These are phyloP conservation scores for Acrocephalus scirpaceus DNA, from an alignment of 2,797 vertebrate species.

Conservation along the genomic window DNA sequence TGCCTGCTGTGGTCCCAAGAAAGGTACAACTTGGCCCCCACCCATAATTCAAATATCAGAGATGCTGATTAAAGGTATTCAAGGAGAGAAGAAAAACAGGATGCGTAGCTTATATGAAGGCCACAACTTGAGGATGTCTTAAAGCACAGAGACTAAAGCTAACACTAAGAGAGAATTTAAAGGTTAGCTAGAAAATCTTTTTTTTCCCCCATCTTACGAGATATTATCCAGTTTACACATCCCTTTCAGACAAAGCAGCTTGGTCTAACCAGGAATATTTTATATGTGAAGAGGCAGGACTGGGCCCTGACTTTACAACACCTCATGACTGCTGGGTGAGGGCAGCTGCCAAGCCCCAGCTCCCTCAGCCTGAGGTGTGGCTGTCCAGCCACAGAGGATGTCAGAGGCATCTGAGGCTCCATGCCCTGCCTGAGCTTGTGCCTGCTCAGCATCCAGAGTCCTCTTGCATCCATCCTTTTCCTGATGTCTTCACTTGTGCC, in stretches of 20 bases:
- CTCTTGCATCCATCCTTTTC: not conserved
- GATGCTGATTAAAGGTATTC: conserved; percentile 24
- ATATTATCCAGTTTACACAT: not conserved
- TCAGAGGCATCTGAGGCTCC: not conserved
- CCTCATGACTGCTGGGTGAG: not conserved
- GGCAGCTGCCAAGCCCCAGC: not conserved
- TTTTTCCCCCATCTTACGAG: not conserved
- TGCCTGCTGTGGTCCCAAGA: not conserved
- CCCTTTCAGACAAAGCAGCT: not conserved
- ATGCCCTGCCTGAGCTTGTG: not conserved
- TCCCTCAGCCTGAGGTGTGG: rapidly evolving
- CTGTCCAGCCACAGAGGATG: not conserved
- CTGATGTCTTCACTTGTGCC: not conserved
- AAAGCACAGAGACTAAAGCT: not conserved
- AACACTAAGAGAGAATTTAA: not conserved
- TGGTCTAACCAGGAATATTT: not conserved
- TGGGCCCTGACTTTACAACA: not conserved
- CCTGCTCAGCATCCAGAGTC: not conserved
- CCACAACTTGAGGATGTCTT: not conserved
- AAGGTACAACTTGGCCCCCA: not conserved
- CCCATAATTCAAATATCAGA: conserved; percentile 22
- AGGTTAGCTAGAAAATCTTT: not conserved
- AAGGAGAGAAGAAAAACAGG: conserved; percentile 6
- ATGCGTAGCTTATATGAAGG: not conserved
- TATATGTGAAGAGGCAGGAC: not conserved